A percentile compares a stretch with the other conserved stretches of the same genome.
Conservation (phyloP, 2,113 vertebrate species). For the Eurystomus gularis region DNA sequence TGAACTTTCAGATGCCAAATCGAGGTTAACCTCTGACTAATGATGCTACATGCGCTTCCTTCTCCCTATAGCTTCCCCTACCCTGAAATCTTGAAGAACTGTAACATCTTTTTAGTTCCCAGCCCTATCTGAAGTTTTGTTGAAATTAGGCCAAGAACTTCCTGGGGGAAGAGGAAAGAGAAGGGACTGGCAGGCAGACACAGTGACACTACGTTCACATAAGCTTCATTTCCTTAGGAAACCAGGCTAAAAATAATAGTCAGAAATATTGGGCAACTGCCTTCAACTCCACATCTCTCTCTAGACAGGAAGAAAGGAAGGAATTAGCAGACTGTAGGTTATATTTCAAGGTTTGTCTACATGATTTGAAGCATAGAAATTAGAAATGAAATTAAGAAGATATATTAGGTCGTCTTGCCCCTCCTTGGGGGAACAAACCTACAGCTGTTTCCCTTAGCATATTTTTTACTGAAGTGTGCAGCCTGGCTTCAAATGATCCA, state of each 20-base stretch:
- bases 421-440: not conserved
- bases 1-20: not conserved
- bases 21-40: not conserved
- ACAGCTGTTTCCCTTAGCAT: slow-evolving; percentile 37
- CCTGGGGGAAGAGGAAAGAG: slow-evolving; percentile 48
- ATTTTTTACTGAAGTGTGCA: not conserved
- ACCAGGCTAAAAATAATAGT: slow-evolving; percentile 52
- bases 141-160: slow-evolving; percentile 28
- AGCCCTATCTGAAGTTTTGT: not conserved
- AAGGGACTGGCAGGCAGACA: slow-evolving; percentile 14
- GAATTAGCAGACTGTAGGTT: slow-evolving; percentile 34
- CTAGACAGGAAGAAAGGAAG: slow-evolving; percentile 58
- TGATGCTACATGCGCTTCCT: not conserved
- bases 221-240: slow-evolving; percentile 57
- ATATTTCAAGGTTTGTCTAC: slow-evolving; percentile 58
- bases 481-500: slow-evolving; percentile 20
- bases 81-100: not conserved
- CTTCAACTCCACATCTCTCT: slow-evolving; percentile 54
- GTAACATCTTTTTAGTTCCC: not conserved
- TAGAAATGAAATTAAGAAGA: slow-evolving; percentile 65
- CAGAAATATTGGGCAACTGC: slow-evolving; percentile 24
- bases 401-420: slow-evolving; percentile 19
- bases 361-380: slow-evolving; percentile 54
- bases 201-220: not conserved
- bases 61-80: not conserved